Percentiles rank a stretch among this genome's conserved stretches.
Conservation (phyloP, 2,888 invertebrate genomes). For the Salpingus planirostris region DNA sequence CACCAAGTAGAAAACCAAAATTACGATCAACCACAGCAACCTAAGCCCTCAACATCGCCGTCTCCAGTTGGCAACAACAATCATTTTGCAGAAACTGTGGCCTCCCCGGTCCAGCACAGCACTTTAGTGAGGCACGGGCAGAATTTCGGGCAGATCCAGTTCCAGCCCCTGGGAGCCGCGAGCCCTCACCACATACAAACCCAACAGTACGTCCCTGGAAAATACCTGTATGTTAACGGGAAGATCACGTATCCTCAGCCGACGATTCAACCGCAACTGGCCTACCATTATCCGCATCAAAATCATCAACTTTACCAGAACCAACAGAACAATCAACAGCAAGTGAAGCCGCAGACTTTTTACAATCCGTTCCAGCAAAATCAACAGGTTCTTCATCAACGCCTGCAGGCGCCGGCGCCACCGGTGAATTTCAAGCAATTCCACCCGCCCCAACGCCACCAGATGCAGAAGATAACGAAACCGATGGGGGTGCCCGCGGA, state of each 20-base stretch:
- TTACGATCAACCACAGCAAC: not conserved
- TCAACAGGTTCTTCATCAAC: too few species aligned
- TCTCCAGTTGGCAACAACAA: not conserved
- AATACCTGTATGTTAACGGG: conserved; percentile 26
- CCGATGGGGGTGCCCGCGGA: conserved; percentile 17
- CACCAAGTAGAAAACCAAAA: too few species aligned
- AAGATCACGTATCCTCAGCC: conserved; percentile 23
- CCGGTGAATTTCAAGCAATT: conserved; percentile 17
- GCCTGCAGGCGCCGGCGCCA: conserved; percentile 11
- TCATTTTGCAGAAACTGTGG: conserved; percentile 18
- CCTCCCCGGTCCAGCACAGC: conserved; percentile 27
- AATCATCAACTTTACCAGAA: conserved; percentile 1
- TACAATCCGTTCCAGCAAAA: conserved; percentile 1
- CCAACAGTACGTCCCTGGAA: conserved; percentile 22
- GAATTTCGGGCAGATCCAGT: conserved; percentile 20
- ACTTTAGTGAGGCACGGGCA: conserved; percentile 22
- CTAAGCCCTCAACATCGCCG: too few species aligned
- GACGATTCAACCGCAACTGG: not conserved
- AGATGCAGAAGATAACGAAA: conserved; percentile 21
- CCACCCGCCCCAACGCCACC: conserved; percentile 18
- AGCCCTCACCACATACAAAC: conserved; percentile 17
- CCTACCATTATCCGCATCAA: conserved; percentile 3
- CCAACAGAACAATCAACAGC: conserved; percentile 14
- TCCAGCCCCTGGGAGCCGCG: conserved; percentile 18
- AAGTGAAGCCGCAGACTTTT: conserved; percentile 12